Percentiles rank a stretch among this genome's conserved stretches.
phyloP scores from a whole-genome alignment of 2,113 vertebrate genomes.

The Anser brachyrhynchus region DNA sequence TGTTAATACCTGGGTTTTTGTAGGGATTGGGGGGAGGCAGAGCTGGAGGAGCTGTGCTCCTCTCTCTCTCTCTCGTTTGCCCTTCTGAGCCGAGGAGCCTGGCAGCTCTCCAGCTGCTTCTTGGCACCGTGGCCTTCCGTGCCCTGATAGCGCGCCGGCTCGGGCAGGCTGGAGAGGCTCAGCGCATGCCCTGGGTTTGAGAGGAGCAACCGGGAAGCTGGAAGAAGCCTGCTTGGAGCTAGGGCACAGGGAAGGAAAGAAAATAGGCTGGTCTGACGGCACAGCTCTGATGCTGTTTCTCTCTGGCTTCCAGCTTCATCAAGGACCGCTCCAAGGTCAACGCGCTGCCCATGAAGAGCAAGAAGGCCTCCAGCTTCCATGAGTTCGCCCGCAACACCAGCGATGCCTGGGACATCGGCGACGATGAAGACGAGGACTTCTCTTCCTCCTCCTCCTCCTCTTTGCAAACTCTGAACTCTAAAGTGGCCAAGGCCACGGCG shows the following conservation, averaged over 20 bases:
- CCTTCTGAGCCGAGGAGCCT: not conserved
- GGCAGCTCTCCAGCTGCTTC: not conserved
- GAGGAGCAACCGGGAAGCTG: not conserved
- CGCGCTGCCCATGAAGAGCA: conserved; percentile 82
- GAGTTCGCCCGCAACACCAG: conserved; percentile 95
- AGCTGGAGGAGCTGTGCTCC: not conserved
- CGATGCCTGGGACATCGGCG: conserved; percentile 95
- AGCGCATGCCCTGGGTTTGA: not conserved
- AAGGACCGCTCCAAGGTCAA: conserved; percentile 87
- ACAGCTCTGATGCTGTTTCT: not conserved
- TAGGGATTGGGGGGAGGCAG: not conserved
- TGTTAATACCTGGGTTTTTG: not conserved
- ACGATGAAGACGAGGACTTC: conserved; percentile 87
- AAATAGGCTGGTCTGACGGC: not conserved
- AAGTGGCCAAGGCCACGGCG: conserved; percentile 75
- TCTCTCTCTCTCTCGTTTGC: not conserved
- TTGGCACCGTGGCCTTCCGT: not conserved
- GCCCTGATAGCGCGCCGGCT: not conserved
- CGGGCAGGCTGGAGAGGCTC: not conserved
- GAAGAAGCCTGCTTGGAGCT: not conserved
- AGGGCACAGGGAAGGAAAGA: not conserved
- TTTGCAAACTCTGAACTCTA: conserved; percentile 77
- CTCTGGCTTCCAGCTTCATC: conserved; percentile 81
- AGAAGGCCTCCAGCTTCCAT: conserved; percentile 92
- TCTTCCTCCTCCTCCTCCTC: conserved; percentile 60